Evolutionary conservation across 2,113 vertebrate genomes (phyloP).

Genomic region (Ranitomeya imitator): DNA sequence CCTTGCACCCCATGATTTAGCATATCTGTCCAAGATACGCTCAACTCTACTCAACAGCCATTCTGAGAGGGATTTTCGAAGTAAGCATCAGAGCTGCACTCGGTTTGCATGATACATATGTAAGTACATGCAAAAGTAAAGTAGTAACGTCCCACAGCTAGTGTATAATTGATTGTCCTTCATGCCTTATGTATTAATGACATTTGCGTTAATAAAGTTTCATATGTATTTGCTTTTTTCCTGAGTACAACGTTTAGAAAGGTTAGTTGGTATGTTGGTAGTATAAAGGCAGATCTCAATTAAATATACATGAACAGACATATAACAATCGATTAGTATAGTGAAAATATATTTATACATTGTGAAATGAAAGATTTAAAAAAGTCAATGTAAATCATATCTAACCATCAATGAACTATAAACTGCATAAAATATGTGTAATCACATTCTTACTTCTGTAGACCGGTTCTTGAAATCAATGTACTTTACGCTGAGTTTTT

Average conservation of each 20-base stretch:
- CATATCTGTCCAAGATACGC: too few relatives aligned
- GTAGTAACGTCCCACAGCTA: not conserved
- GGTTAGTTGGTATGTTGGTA: not conserved
- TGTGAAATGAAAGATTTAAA: not conserved
- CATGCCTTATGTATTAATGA: not conserved
- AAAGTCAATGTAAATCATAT: not conserved
- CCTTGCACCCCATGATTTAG: too few relatives aligned
- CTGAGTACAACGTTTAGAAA: not conserved
- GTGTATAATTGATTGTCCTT: not conserved
- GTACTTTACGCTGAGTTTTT: not conserved
- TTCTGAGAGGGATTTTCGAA: too few relatives aligned
- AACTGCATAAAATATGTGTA: conserved; percentile 9
- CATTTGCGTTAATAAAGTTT: not conserved
- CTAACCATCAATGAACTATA: not conserved
- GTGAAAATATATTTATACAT: not conserved
- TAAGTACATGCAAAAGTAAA: too few relatives aligned
- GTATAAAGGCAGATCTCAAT: not conserved
- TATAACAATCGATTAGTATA: not conserved
- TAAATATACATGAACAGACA: not conserved
- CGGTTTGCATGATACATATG: too few relatives aligned
- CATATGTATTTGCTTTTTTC: not conserved
- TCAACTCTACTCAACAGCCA: too few relatives aligned
- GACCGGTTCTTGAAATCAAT: not conserved
- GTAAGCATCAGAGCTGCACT: too few relatives aligned
- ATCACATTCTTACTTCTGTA: not conserved